Percentiles rank a stretch among this genome's conserved stretches.
These are phyloP conservation scores for Myiotriccus ornatus DNA, from an alignment of 2,797 vertebrate genomes.

Conservation along the genomic window DNA sequence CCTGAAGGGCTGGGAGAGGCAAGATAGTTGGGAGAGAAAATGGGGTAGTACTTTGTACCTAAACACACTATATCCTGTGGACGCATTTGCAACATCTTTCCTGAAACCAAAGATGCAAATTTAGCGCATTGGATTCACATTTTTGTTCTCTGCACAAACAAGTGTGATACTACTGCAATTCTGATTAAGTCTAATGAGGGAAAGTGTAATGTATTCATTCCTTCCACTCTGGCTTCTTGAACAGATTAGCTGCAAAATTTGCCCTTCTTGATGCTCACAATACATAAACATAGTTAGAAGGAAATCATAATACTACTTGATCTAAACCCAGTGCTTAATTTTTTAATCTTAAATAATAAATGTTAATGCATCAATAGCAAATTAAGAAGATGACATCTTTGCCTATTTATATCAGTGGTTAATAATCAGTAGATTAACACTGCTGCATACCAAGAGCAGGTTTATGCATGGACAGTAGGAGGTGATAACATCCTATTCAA, in stretches of 20 bases:
- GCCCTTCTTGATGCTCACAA: not conserved
- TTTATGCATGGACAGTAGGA: conserved; percentile 23
- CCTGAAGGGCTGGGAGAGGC: not conserved
- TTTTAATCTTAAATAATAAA: conserved; percentile 7
- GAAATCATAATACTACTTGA: not conserved
- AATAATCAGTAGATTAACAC: not conserved
- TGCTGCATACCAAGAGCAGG: not conserved
- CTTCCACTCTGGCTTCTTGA: conserved; percentile 16
- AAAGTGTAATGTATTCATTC: conserved; percentile 27
- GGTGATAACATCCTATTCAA: conserved; percentile 17
- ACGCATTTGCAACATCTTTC: not conserved
- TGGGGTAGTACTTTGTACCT: not conserved
- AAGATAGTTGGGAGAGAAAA: not conserved
- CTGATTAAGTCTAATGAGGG: conserved; percentile 25
- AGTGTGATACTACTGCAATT: conserved; percentile 18
- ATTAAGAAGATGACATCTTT: not conserved
- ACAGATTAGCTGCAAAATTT: conserved; percentile 32
- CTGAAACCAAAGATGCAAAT: not conserved
- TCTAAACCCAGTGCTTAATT: not conserved
- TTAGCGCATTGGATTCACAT: not conserved
- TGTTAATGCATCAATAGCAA: not conserved
- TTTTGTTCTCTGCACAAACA: conserved; percentile 32
- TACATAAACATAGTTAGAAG: conserved; percentile 39
- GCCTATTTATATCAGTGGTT: not conserved
- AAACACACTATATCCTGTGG: not conserved